These are phyloP conservation scores for Arenicola marina DNA, from an alignment of 2,888 invertebrate species.

Conservation along the genomic window DNA sequence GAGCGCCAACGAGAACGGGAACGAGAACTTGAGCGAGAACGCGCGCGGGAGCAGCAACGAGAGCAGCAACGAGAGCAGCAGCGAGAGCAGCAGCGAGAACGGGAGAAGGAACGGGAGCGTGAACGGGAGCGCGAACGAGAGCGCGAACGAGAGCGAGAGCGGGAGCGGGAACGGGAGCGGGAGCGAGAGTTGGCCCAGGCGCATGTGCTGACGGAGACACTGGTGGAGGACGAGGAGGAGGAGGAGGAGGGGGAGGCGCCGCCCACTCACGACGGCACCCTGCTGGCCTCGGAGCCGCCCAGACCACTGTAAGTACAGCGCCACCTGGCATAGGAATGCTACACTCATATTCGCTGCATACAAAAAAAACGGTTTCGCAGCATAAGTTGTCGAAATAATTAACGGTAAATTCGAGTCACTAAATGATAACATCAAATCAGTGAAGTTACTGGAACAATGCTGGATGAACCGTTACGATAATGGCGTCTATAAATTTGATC, in stretches of 20 bases:
- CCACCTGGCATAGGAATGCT: neutral
- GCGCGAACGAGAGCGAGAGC: too few species aligned
- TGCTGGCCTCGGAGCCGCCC: constrained; percentile 87
- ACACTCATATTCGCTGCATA: neutral
- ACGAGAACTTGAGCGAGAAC: too few species aligned
- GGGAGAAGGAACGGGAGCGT: too few species aligned
- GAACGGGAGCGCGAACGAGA: too few species aligned
- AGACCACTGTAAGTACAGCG: constrained; percentile 76
- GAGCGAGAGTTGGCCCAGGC: too few species aligned
- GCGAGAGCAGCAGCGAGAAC: neutral
- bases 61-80: too few species aligned
- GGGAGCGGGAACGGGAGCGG: too few species aligned
- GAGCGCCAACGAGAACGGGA: too few species aligned
- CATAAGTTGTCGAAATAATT: neutral
- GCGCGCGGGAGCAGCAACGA: too few species aligned
- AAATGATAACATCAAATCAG: too few species aligned
- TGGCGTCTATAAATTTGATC: neutral
- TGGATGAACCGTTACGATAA: neutral
- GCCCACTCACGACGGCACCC: constrained; percentile 81
- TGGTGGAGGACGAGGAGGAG: constrained; percentile 40
- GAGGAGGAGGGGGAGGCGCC: constrained; percentile 46
- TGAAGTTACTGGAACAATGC: too few species aligned
- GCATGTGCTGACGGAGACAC: too few species aligned
- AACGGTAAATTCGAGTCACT: neutral
- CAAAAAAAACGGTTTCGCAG: neutral